Evolutionary conservation across 2,797 vertebrate species (phyloP), one percentile per base, ranked within the genome.

Genomic region (Tokudaia muenninki): DNA sequence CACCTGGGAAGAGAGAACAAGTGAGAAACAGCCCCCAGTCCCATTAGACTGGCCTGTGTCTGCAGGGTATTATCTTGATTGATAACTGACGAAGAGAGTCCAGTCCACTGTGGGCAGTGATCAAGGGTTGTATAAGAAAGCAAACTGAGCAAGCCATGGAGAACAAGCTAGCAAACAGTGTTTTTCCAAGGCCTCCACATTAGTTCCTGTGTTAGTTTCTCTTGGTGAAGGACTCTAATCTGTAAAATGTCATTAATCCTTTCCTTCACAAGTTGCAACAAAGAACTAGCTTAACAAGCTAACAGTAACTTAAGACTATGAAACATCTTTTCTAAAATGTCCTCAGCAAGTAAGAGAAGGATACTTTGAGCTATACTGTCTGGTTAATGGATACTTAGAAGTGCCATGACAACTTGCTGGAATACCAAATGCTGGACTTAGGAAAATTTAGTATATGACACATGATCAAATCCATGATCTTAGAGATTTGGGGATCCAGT

Each of bases 301-400:
- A 63, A 47, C 41, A 47, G 26, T 63, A 63, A 83, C 59, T 75
- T 61, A 95, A 75, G 74, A 50, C 3, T 50, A 41, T 44, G 24
- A 41, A 5, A 61, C 55, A 70, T 57, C 24, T 34, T 93, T 90
- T 87, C n/a, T 50, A 70, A 94, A 92, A 50, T 52, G 50, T 94
- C 75, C 31, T 89, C 55, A 61, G 52, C 65, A 82, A 55, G 21
- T 22, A 10, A 16, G 16, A 37, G 12, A 50, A 78, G 17, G 10
- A 84, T 19, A 26, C 41, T 94, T 80, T 91, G 52, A 92, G 29
- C 47, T n/a, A 80, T 37, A 22, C 41, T 24, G 84, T 52, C 31
- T 88, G 79, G 22, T 16, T 3, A 63, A 65, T 63, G 82, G 19
- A 81, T 6, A 16, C 65, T 47, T 41, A 78, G 70, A 47, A 88